phyloP scores from a whole-genome alignment of 2,113 vertebrate species.

The Triplophysa dalaica region DNA sequence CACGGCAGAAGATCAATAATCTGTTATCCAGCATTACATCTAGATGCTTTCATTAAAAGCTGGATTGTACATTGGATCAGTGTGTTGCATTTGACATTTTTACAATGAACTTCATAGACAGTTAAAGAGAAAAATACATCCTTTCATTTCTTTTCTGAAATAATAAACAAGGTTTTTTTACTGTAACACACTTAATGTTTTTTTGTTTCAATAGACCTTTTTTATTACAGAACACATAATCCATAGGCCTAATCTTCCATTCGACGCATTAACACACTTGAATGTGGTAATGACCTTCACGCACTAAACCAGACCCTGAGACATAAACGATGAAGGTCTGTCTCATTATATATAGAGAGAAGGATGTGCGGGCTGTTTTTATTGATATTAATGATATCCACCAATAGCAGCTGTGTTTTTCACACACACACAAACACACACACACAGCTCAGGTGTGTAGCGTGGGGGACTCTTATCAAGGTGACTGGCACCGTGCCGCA shows the following conservation, averaged over 20 bases:
- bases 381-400: too few species aligned
- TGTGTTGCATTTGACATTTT: too few species aligned
- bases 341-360: background rate
- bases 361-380: background rate
- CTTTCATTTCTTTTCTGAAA: too few species aligned
- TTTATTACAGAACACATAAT: background rate
- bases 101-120: too few species aligned
- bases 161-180: too few species aligned
- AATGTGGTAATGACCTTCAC: conserved; percentile 41
- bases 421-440: too few species aligned
- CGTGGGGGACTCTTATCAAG: conserved; percentile 41
- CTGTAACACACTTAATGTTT: too few species aligned
- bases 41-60: background rate
- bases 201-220: conserved; percentile 21
- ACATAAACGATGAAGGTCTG: background rate
- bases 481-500: conserved; percentile 38
- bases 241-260: conserved; percentile 45
- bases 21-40: too few species aligned
- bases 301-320: background rate
- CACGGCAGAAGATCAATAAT: too few species aligned
- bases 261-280: conserved; percentile 40
- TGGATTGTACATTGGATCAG: too few species aligned
- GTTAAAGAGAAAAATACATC: too few species aligned
- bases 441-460: conserved; percentile 16
- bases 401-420: too few species aligned